Conservation (phyloP, 35 echinoderm and acorn worm genomes). For the Lytechinus pictus region DNA sequence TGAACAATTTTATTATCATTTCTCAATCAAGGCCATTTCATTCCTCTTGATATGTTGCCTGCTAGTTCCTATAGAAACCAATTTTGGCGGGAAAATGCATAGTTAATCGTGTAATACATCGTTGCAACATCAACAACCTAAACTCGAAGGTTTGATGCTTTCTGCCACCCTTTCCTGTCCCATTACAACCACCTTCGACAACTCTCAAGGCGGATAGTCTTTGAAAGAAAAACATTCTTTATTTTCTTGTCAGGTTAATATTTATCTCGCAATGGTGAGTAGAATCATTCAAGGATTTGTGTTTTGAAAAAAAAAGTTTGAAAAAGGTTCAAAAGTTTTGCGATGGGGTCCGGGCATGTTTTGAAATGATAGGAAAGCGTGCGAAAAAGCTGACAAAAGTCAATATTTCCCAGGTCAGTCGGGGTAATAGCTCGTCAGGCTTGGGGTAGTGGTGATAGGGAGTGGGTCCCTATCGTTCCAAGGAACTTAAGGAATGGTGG, state of each 20-base stretch:
- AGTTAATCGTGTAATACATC: background rate
- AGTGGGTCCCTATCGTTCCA: background rate
- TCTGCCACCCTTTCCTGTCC: background rate
- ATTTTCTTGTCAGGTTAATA: background rate
- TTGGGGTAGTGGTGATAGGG: background rate
- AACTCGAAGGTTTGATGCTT: background rate
- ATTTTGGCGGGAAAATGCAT: background rate
- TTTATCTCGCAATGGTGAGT: background rate
- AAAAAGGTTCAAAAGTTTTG: background rate
- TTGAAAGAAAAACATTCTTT: background rate
- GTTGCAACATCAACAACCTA: background rate
- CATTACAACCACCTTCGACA: background rate
- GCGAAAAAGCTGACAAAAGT: conserved; percentile 11
- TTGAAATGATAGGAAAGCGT: background rate
- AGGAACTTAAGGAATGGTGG: background rate
- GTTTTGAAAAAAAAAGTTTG: background rate
- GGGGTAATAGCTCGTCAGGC: background rate
- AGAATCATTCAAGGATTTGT: conserved; percentile 19
- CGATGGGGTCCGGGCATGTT: background rate
- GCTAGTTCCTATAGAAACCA: background rate
- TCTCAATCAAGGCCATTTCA: background rate
- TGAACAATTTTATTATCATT: background rate
- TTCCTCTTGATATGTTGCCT: background rate
- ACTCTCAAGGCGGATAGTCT: background rate
- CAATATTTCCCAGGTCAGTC: background rate